Evolutionary conservation across 92 coral and sea anemone species (phyloP).

Genomic region (Phenganax stokvisi): DNA sequence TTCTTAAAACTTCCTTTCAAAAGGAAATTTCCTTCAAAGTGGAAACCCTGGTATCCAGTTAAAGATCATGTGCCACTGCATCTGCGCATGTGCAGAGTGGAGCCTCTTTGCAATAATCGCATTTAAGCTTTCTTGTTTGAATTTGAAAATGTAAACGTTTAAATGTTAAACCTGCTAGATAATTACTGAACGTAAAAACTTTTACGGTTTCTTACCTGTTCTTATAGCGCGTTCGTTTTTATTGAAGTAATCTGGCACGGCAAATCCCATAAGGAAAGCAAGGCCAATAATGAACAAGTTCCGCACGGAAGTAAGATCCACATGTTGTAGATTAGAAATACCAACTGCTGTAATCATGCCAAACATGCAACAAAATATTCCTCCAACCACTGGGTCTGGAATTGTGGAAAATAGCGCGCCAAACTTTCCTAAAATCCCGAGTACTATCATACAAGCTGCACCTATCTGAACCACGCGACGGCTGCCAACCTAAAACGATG

Average conservation of each 20-base stretch:
- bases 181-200: no score
- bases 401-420: constrained; percentile 84
- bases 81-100: no score
- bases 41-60: no score
- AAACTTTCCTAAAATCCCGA: constrained; percentile 70
- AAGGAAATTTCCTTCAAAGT: no score
- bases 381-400: constrained; percentile 92
- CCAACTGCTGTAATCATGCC: constrained; percentile 83
- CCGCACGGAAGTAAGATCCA: constrained; percentile 68
- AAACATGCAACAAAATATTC: constrained; percentile 78
- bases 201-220: constrained; percentile 53
- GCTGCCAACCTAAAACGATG: constrained; percentile 67
- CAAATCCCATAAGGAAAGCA: constrained; percentile 69
- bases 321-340: constrained; percentile 74
- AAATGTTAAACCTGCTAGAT: no score
- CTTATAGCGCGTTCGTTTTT: constrained; percentile 56
- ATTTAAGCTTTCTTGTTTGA: no score
- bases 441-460: constrained; percentile 58
- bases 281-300: constrained; percentile 75
- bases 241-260: constrained; percentile 67
- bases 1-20: no score
- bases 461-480: constrained; percentile 76
- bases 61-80: no score
- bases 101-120: no score
- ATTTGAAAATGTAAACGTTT: no score